These are phyloP conservation scores for Pygoscelis adeliae DNA, from an alignment of 2,113 vertebrate species.

Conservation along the genomic window DNA sequence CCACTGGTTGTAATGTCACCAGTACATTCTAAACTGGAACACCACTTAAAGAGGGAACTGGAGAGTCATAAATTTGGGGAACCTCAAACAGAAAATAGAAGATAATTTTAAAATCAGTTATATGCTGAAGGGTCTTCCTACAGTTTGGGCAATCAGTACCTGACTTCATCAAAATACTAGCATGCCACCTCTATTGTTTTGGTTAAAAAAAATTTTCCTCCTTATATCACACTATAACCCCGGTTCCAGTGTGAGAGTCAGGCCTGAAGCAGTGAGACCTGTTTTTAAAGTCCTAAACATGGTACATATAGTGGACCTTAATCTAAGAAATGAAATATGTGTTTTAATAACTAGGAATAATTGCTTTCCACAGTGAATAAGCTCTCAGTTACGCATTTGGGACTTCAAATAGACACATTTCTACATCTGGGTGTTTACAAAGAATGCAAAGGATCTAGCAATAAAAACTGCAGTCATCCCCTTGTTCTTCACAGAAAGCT, in stretches of 20 bases:
- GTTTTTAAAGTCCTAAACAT: not conserved
- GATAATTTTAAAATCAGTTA: slow-evolving; percentile 57
- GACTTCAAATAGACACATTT: not conserved
- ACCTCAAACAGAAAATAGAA: slow-evolving; percentile 76
- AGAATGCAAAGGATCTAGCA: not conserved
- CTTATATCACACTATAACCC: not conserved
- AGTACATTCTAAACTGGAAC: slow-evolving; percentile 71
- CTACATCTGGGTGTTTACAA: not conserved
- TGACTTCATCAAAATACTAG: not conserved
- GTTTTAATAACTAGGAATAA: not conserved
- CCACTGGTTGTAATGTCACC: slow-evolving; percentile 66
- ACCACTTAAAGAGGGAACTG: slow-evolving; percentile 75
- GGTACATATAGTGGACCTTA: not conserved
- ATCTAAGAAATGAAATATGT: not conserved
- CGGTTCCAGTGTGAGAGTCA: not conserved
- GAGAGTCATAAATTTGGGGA: slow-evolving; percentile 69
- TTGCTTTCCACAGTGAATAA: not conserved
- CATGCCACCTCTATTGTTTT: not conserved
- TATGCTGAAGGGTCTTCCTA: not conserved
- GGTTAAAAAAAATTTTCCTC: not conserved
- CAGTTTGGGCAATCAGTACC: not conserved
- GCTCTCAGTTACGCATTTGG: not conserved
- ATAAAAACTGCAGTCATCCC: not conserved
- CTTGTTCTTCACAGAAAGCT: not conserved
- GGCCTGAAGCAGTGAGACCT: not conserved